These are phyloP conservation scores for Alloscopus bannaensis DNA, from an alignment of 2,888 invertebrate genomes.

Conservation along the genomic window DNA sequence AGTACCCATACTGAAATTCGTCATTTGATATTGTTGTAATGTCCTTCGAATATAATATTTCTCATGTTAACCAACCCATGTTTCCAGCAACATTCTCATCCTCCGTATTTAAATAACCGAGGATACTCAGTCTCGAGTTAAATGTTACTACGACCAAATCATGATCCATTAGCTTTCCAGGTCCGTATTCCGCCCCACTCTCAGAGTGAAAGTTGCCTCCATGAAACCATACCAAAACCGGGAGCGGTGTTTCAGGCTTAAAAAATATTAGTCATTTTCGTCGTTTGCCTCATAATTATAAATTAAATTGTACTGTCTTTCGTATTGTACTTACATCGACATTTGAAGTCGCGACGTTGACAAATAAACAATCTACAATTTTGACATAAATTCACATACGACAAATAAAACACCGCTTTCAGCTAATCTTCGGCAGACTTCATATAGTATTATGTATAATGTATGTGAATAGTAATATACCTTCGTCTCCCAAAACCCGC, in stretches of 20 bases:
- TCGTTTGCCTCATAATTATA: neutral
- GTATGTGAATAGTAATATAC: too few relatives aligned
- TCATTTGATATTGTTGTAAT: neutral
- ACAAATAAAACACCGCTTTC: too few relatives aligned
- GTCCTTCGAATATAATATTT: neutral
- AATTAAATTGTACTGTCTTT: neutral
- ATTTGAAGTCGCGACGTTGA: conserved; percentile 61
- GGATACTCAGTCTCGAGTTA: conserved; percentile 58
- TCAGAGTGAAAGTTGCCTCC: conserved; percentile 69
- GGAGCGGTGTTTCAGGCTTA: conserved; percentile 36
- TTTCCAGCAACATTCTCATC: conserved; percentile 61
- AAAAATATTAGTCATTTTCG: neutral
- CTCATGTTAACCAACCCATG: conserved; percentile 24
- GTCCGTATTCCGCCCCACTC: conserved; percentile 61
- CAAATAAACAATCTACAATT: conserved; percentile 66
- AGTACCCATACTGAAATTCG: too few relatives aligned
- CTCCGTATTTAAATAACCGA: conserved; percentile 47
- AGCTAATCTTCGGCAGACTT: too few relatives aligned
- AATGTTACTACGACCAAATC: conserved; percentile 67
- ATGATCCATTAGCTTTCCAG: conserved; percentile 65
- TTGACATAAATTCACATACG: too few relatives aligned
- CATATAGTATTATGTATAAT: too few relatives aligned
- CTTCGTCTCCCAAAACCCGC: conserved; percentile 54
- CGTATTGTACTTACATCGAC: conserved; percentile 30
- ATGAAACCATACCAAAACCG: conserved; percentile 67